Evolutionary conservation across 2,888 invertebrate genomes (phyloP), one percentile per base, ranked within the genome.

Genomic region (Monopis laevigella): DNA sequence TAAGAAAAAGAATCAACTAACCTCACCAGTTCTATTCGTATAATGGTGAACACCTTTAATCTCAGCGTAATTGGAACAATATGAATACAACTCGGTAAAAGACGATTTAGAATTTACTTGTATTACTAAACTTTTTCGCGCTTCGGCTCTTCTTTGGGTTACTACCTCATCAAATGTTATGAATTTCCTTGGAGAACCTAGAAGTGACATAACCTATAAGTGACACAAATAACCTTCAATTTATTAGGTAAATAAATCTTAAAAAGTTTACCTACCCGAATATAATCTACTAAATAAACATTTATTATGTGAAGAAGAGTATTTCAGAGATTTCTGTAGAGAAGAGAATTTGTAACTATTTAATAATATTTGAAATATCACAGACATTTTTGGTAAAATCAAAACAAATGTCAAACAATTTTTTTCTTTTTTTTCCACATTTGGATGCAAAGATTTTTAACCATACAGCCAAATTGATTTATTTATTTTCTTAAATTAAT

Each of bases 61-160:
- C 5, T 58, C 64, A 6, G 89, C 90, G 65, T 87, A 86, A 49
- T 83, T 71, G 17, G 81, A 82, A 62, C 92, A 92, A 58, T 90
- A 89, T 2, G 82, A 70, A 58, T 86, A 82, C 40, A 93, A 68
- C 64, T 91, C 88, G 35, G 62, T 63, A 53, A 83, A 86, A 0
- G 89, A 90, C 36, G 86, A 82, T 41, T 86, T 83, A 0, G 90
- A 89, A 53, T 87, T 86, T 1, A 93, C 88, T 73, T 92, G 91
- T 3, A 93, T 86, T 21, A 93, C 67, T 42, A 92, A 73, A 65
- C 89, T 90, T 45, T 84, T 82, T 39, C 67, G 70, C 0, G 93
- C 91, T 62, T 92, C 84, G 2, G 65, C 59, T 58, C 86, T 83
- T 49, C 90, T 83, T 16, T 67, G 65, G 27, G 71, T 63, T 32